phyloP scores from a whole-genome alignment of 2,113 vertebrate species.

The Amblyornis subalaris region DNA sequence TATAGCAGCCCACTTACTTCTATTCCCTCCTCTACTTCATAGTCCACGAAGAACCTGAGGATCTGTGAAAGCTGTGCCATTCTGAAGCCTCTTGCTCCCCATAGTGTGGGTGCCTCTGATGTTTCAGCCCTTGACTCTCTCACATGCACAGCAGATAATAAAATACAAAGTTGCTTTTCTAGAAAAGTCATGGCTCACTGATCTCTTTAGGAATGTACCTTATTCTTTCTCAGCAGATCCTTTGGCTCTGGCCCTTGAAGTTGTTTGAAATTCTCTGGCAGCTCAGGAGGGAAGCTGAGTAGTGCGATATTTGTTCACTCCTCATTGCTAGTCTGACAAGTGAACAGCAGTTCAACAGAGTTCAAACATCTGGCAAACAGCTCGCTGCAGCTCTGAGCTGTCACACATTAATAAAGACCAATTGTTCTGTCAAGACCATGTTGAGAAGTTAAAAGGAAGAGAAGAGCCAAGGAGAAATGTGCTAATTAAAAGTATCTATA shows the following conservation, averaged over 20 bases:
- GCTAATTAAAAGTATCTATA: constrained; percentile 50
- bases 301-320: background rate
- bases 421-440: constrained; percentile 61
- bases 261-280: constrained; percentile 8
- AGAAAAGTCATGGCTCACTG: background rate
- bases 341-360: constrained; percentile 56
- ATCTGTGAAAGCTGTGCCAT: background rate
- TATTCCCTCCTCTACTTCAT: background rate
- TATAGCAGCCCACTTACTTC: background rate
- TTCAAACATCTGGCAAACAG: constrained; percentile 67
- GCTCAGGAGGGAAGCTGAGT: constrained; percentile 31
- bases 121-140: background rate
- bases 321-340: constrained; percentile 42
- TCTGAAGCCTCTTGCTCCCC: background rate
- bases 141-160: background rate
- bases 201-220: constrained; percentile 25
- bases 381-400: constrained; percentile 54
- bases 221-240: constrained; percentile 17
- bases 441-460: constrained; percentile 47
- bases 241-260: background rate
- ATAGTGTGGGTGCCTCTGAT: background rate
- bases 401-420: constrained; percentile 54
- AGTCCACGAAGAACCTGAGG: background rate
- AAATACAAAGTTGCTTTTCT: background rate
- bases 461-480: constrained; percentile 29